Conservation (phyloP, 2,113 vertebrate species). For the Lepus timidus region DNA sequence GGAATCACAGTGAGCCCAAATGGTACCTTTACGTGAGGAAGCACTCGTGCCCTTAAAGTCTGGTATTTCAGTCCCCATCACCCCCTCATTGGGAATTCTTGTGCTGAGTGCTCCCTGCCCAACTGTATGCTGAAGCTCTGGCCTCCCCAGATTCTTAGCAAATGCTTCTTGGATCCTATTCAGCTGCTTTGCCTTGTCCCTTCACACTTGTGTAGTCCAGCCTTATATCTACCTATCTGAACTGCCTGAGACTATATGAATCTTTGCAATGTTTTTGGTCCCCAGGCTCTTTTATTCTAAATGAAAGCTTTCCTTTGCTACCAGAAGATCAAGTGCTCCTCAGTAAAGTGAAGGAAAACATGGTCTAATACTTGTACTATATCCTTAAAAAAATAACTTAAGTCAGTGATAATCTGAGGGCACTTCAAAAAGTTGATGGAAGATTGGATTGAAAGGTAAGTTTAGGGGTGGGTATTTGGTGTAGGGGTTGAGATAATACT, state of each 20-base stretch:
- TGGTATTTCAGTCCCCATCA: not conserved
- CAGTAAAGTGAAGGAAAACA: not conserved
- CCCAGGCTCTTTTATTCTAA: not conserved
- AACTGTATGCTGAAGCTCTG: not conserved
- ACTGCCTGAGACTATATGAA: not conserved
- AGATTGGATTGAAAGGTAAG: no score
- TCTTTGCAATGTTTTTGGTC: not conserved
- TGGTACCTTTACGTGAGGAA: not conserved
- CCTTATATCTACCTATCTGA: not conserved
- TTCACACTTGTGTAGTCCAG: not conserved
- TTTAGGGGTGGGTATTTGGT: no score
- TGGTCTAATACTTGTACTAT: slow-evolving; percentile 29
- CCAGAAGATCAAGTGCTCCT: not conserved
- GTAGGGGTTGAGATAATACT: no score
- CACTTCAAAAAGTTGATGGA: no score
- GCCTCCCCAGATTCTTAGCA: not conserved
- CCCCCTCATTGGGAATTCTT: not conserved
- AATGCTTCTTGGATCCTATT: not conserved
- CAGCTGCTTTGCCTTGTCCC: not conserved
- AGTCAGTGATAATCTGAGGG: not conserved
- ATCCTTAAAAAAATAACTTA: slow-evolving; percentile 24
- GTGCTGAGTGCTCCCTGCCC: not conserved
- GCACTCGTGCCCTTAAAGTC: not conserved
- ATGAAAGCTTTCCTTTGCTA: not conserved
- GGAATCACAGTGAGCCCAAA: not conserved